Conservation (phyloP, 2,113 vertebrate species). For the Syrrhaptes paradoxus region DNA sequence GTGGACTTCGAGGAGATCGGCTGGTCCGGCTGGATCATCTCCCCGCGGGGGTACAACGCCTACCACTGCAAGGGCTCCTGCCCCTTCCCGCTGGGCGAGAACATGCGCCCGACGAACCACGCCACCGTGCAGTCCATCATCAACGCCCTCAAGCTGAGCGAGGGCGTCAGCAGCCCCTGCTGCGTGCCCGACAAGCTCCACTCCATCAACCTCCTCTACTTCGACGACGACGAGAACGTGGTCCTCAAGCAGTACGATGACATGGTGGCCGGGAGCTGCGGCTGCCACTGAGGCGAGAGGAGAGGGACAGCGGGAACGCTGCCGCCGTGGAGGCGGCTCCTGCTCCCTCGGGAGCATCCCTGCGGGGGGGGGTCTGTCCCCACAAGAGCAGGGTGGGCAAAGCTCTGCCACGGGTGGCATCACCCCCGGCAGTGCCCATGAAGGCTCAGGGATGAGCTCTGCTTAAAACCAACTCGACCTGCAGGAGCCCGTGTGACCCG, state of each 20-base stretch:
- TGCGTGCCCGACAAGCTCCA: conserved; percentile 82
- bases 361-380: neutral
- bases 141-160: conserved; percentile 78
- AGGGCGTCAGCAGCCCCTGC: conserved; percentile 77
- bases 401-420: neutral
- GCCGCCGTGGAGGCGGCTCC: rapidly evolving
- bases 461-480: neutral
- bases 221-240: conserved; percentile 85
- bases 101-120: conserved; percentile 83
- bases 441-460: neutral
- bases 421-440: neutral
- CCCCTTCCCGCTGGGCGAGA: conserved; percentile 80
- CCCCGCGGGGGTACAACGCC: conserved; percentile 83
- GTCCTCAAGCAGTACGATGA: conserved; percentile 85
- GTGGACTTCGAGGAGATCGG: conserved; percentile 89
- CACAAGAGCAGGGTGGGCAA: neutral
- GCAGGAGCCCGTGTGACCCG: rapidly evolving
- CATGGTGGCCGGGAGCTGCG: conserved; percentile 84
- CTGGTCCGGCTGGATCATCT: conserved; percentile 89
- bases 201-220: conserved; percentile 82
- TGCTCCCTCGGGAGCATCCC: neutral
- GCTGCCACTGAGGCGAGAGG: conserved; percentile 74
- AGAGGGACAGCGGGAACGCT: neutral
- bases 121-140: conserved; percentile 88
- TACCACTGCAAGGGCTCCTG: conserved; percentile 85